Evolutionary conservation across 2,888 invertebrate species (phyloP), one percentile per base, ranked within the genome.

Genomic region (Andrena praecox): DNA sequence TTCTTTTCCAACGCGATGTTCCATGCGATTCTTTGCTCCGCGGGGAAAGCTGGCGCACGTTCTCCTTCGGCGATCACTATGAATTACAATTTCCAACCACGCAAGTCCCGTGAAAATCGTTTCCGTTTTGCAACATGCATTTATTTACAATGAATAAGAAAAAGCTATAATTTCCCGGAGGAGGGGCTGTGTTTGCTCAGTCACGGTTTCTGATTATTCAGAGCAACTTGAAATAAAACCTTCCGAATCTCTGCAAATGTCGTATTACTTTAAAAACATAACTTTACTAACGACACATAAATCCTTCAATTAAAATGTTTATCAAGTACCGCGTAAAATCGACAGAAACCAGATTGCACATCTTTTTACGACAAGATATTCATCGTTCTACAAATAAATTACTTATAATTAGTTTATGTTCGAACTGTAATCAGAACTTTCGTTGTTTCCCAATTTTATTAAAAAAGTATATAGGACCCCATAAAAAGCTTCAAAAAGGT

Each of bases 41-140:
- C 73, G 31, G 84, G 82, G 82, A 85, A 85, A 86, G 86, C 76
- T 60, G 77, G 70, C 68, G 68, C 42, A 20, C 77, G 86, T 85
- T 86, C 82, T 62, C 82, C 84, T 78, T 77, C 82, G 85, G 10
- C 72, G 76, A 73, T 29, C 76, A 77, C 75, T 52, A 66, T 62
- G 74, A 69, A 60, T 81, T 74, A 68, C 66, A 78, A 80, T 80
- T 81, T 84, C 64, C 62, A 82, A 2, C 69, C 8, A 50, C 67
- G 76, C 50, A 56, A 74, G 79, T 81, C 71, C 80, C 67, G 52
- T 64, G 73, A 68, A 82, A 82, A 80, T 71, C 52, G 63, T 66
- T 73, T 73, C 69, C 67, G 56, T 85, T 83, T 67, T 52, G 52
- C 71, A 71, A 68, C 69, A 12, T 52, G 7, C 29, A 33, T 68